These are phyloP conservation scores for Dermochelys coriacea DNA, from an alignment of 2,797 vertebrate species.

Conservation along the genomic window DNA sequence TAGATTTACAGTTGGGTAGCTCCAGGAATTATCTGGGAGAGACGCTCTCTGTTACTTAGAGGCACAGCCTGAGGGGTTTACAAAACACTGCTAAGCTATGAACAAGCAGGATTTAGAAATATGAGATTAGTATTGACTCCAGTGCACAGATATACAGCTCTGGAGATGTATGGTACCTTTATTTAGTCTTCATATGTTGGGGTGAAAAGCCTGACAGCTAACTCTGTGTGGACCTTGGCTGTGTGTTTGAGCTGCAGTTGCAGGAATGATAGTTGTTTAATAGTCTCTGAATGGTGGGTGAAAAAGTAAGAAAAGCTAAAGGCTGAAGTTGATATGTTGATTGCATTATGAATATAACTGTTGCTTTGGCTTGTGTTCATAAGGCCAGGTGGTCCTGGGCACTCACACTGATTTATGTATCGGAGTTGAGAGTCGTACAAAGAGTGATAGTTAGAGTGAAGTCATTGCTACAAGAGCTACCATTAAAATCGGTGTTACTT, in stretches of 20 bases:
- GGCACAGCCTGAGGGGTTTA: neutral
- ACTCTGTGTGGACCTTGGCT: accelerated
- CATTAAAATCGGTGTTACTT: conserved; percentile 4
- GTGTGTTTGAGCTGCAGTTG: neutral
- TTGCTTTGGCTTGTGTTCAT: neutral
- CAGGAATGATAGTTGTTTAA: neutral
- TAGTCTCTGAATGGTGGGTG: neutral
- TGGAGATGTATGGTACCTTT: neutral
- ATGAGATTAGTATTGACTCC: accelerated
- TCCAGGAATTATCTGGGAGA: accelerated
- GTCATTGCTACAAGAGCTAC: neutral
- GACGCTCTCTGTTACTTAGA: neutral
- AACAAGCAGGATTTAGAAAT: neutral
- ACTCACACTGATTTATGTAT: neutral
- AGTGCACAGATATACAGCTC: accelerated
- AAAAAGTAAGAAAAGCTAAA: neutral
- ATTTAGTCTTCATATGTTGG: neutral
- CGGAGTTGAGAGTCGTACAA: neutral
- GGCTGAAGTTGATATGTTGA: neutral
- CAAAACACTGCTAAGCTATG: neutral
- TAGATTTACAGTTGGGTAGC: neutral
- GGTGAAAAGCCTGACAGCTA: accelerated
- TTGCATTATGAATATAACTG: neutral
- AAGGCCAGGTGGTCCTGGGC: neutral
- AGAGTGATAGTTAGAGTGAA: neutral